These are phyloP conservation scores for Cerastoderma edule DNA, from an alignment of 2,888 invertebrate genomes.

Conservation along the genomic window DNA sequence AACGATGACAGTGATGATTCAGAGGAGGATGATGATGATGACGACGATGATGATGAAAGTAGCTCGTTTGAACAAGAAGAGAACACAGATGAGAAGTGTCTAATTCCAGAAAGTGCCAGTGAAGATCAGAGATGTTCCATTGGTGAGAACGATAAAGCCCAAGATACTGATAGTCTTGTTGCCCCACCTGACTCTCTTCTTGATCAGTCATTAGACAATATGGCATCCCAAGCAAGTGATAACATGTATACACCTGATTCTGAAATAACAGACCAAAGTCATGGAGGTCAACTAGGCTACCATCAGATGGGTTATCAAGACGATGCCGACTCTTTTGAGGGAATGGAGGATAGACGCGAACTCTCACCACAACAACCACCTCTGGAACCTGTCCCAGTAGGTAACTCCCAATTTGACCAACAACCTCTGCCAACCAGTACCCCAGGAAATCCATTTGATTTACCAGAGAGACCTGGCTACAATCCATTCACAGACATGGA, in stretches of 20 bases:
- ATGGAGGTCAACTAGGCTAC: constrained; percentile 54
- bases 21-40: constrained; percentile 54
- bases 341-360: constrained; percentile 48
- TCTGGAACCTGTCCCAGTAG: constrained; percentile 26
- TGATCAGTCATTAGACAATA: constrained; percentile 53
- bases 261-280: constrained; percentile 54
- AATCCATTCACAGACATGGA: constrained; percentile 55
- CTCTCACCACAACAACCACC: constrained; percentile 31
- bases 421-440: constrained; percentile 37
- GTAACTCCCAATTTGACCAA: constrained; percentile 46
- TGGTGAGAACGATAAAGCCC: constrained; percentile 31
- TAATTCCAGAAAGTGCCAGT: constrained; percentile 48
- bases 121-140: constrained; percentile 38
- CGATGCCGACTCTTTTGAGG: constrained; percentile 55
- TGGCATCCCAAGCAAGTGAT: constrained; percentile 44
- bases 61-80: constrained; percentile 61
- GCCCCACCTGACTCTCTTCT: constrained; percentile 43
- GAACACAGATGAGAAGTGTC: constrained; percentile 65
- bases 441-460: constrained; percentile 58
- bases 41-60: constrained; percentile 70
- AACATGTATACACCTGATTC: constrained; percentile 51
- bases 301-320: constrained; percentile 61
- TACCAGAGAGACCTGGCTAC: constrained; percentile 25
- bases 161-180: constrained; percentile 42
- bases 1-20: constrained; percentile 44